Evolutionary conservation across 64 coral and sea anemone genomes (phyloP), one percentile per base, ranked within the genome.

Genomic region (Trachythela sp.): DNA sequence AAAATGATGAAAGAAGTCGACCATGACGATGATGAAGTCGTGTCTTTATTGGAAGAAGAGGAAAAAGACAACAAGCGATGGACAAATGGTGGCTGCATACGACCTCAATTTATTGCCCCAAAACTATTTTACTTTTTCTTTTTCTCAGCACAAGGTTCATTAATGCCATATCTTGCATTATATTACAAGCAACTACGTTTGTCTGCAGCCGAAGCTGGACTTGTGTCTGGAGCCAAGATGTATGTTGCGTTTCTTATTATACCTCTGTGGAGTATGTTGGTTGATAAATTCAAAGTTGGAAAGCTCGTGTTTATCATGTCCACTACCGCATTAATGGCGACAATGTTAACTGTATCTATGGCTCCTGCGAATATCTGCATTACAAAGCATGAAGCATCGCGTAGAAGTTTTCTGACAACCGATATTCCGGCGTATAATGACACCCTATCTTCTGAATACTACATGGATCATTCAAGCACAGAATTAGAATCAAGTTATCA

Each of bases 81-180:
- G 33, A 29, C 14, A 15, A 39, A 30, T 34, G 37, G 20, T 39
- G 31, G 75, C 33, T 37, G 75, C 33, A 36, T 39, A 39, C 31
- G 75, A 80, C 9, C 33, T 35, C 75, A 80, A 20, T 80, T 34
- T 39, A 80, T 80, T 80, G 75, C 75, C 35, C 92, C 96, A 9
- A 99, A 99, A 72, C 71, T 86, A 64, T 99, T 99, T 54, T 99
- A 99, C 83, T 93, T 99, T 58, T 95, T 99, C 71, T 99, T 99
- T 68, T 89, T 99, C 10, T 88, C 96, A n/a, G 96, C 93, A 8
- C 96, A 99, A 90, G 96, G 96, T 36, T 99, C 96, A 2, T 43
- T 99, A 43, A 67, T 95, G 35, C 96, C 96, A 8, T 99, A 99
- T 67, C 83, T 99, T 4, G 92, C 96, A 20, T 83, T 99, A 0